Evolutionary conservation across 2,797 vertebrate genomes (phyloP).

Genomic region (Cyprinodon diabolis): DNA sequence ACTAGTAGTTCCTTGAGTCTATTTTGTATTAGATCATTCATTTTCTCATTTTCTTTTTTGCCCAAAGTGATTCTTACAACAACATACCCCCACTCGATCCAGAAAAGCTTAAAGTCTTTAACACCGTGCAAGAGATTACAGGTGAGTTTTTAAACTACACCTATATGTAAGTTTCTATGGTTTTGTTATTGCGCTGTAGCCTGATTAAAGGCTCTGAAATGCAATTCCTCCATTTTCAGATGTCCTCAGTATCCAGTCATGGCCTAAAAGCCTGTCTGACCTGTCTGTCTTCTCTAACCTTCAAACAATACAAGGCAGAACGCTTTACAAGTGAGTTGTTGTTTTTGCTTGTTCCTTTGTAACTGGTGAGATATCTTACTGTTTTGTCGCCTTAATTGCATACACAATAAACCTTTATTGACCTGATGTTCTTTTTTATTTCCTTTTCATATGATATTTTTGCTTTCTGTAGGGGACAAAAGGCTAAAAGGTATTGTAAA

Average conservation of each 20-base stretch:
- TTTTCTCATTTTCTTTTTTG: slow-evolving; percentile 6
- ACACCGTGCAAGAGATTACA: slow-evolving; percentile 92
- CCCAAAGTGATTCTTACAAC: slow-evolving; percentile 76
- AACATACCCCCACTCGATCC: slow-evolving; percentile 87
- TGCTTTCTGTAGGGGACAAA: slow-evolving; percentile 65
- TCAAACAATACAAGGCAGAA: slow-evolving; percentile 80
- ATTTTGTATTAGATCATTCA: background rate
- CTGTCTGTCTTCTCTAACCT: slow-evolving; percentile 85
- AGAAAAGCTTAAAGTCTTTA: slow-evolving; percentile 91
- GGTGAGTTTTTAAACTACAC: slow-evolving; percentile 69
- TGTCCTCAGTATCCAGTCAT: slow-evolving; percentile 85
- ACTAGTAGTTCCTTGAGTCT: background rate
- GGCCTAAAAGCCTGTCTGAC: slow-evolving; percentile 86
- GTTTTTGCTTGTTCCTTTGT: slow-evolving; percentile 8
- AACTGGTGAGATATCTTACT: background rate
- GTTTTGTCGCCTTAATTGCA: slow-evolving; percentile 9
- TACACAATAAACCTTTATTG: slow-evolving; percentile 12
- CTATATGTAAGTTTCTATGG: background rate
- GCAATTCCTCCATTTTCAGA: slow-evolving; percentile 81
- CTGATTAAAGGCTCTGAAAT: slow-evolving; percentile 16
- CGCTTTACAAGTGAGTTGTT: slow-evolving; percentile 72
- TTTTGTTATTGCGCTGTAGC: background rate
- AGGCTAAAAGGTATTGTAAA: slow-evolving; percentile 73
- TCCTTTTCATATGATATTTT: slow-evolving; percentile 23
- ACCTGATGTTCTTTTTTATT: slow-evolving; percentile 36